Conservation (phyloP, 2,113 vertebrate genomes). For the Puntigrus tetrazona region DNA sequence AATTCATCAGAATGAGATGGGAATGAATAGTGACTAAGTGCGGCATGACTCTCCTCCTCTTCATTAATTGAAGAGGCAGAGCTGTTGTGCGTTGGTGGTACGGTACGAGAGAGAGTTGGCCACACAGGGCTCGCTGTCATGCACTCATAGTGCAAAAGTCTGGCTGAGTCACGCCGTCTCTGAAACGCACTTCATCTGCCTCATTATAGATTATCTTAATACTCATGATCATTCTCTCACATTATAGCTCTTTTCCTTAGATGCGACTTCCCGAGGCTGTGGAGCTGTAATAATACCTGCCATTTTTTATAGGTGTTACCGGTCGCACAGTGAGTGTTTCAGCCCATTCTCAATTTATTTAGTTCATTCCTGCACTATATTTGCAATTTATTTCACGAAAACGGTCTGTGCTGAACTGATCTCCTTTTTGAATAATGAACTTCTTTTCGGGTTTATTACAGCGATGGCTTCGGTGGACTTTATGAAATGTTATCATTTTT, state of each 20-base stretch:
- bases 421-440: background rate
- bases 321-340: background rate
- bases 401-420: background rate
- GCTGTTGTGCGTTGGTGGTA: constrained; percentile 19
- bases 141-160: constrained; percentile 10
- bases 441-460: background rate
- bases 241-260: constrained; percentile 2
- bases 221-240: background rate
- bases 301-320: background rate
- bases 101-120: constrained; percentile 24
- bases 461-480: background rate
- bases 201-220: constrained; percentile 31
- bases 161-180: constrained; percentile 31
- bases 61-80: constrained; percentile 41
- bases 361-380: constrained; percentile 5
- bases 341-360: background rate
- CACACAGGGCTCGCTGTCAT: constrained; percentile 11
- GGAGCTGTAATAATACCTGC: background rate
- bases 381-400: background rate
- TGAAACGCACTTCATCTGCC: constrained; percentile 28
- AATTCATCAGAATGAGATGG: constrained; percentile 12
- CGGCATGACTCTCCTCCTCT: constrained; percentile 34
- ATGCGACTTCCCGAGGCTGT: constrained; percentile 20
- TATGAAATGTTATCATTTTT: background rate
- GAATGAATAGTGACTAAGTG: constrained; percentile 26